These are phyloP conservation scores for Athalia rosae DNA, from an alignment of 2,888 invertebrate species.

Conservation along the genomic window DNA sequence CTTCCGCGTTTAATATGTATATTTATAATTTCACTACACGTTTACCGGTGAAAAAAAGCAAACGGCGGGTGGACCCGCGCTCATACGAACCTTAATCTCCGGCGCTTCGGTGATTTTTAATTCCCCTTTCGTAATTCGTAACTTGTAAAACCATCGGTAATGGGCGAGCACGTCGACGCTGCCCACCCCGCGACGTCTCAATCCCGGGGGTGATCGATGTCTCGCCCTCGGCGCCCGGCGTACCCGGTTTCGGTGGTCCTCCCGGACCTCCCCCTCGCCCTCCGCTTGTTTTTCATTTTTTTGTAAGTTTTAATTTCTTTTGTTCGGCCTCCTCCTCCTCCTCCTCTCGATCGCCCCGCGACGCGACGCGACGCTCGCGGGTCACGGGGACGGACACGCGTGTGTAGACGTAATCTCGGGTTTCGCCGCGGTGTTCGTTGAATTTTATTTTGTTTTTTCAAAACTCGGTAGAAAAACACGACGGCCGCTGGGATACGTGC, in stretches of 20 bases:
- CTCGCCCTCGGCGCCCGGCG: conserved; percentile 6
- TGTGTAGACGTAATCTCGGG: conserved; percentile 1
- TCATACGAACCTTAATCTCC: conserved; percentile 3
- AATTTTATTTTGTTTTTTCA: neutral
- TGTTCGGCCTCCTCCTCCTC: too few relatives aligned
- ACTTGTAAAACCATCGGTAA: conserved; percentile 26
- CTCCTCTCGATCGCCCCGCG: too few relatives aligned
- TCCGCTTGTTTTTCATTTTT: too few relatives aligned
- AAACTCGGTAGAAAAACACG: neutral
- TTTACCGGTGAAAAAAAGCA: too few relatives aligned
- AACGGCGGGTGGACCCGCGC: conserved; percentile 22
- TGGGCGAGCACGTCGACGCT: conserved; percentile 21
- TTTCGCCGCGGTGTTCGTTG: too few relatives aligned
- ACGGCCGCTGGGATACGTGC: neutral
- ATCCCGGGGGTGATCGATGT: conserved; percentile 37
- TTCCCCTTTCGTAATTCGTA: conserved; percentile 22
- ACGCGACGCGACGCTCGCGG: too few relatives aligned
- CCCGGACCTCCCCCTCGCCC: neutral
- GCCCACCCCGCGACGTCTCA: conserved; percentile 21
- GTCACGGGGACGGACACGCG: neutral
- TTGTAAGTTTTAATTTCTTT: too few relatives aligned
- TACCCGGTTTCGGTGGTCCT: neutral
- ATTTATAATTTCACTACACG: too few relatives aligned
- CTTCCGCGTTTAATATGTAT: neutral
- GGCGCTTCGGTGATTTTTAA: conserved; percentile 17